Conservation (phyloP, 2,888 invertebrate species). For the Cyclophora albipunctata region DNA sequence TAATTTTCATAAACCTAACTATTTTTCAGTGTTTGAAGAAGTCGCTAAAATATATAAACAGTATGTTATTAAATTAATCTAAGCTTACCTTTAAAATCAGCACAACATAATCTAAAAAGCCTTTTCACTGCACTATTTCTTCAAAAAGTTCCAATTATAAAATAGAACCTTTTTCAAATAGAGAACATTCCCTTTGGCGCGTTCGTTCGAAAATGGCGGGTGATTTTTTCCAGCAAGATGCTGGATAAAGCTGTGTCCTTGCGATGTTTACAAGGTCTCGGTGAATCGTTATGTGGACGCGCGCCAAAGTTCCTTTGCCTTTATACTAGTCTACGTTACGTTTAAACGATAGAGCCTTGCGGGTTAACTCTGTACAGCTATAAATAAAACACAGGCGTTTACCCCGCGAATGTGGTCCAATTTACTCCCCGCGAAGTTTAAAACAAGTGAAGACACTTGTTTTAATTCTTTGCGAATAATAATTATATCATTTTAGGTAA, state of each 20-base stretch:
- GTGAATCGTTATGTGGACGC: constrained; percentile 55
- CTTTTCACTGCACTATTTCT: constrained; percentile 12
- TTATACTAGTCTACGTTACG: constrained; percentile 57
- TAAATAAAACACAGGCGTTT: constrained; percentile 21
- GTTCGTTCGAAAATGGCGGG: constrained; percentile 62
- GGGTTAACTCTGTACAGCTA: constrained; percentile 20
- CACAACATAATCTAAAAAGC: constrained; percentile 4
- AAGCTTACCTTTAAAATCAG: neutral
- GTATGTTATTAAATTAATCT: neutral
- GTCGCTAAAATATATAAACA: no score
- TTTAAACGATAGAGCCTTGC: constrained; percentile 29
- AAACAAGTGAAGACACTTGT: no score
- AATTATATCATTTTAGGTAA: neutral
- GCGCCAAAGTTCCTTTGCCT: constrained; percentile 54
- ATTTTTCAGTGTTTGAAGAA: no score
- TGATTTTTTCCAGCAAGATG: constrained; percentile 48
- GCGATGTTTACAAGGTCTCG: constrained; percentile 66
- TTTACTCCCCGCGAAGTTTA: neutral
- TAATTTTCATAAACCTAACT: no score
- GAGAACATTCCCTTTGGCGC: constrained; percentile 52
- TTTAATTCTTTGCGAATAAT: neutral
- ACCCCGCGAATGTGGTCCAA: neutral
- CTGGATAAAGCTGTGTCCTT: constrained; percentile 56
- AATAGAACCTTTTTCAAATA: constrained; percentile 22
- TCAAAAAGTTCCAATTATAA: constrained; percentile 9